A percentile compares a stretch with the other conserved stretches of the same genome.
phyloP scores from a whole-genome alignment of 2,888 invertebrate species.

The Drosophila barbarae region DNA sequence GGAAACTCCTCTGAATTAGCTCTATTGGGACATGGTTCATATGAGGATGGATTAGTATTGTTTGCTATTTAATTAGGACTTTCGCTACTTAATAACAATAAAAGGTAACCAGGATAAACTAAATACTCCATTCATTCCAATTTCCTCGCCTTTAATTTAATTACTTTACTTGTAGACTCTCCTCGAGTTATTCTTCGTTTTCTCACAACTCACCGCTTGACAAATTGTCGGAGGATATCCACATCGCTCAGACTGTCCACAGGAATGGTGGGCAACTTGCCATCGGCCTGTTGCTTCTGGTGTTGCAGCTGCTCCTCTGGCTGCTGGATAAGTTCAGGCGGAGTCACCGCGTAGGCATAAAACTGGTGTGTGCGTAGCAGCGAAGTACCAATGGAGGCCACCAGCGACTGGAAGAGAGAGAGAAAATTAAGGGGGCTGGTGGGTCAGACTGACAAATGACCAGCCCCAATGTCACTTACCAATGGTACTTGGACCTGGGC shows the following conservation, averaged over 20 bases:
- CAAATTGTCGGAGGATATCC: conserved; percentile 91
- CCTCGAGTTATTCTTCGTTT: neutral
- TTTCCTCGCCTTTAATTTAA: neutral
- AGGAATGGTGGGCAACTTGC: conserved; percentile 79
- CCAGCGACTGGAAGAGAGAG: conserved; percentile 61
- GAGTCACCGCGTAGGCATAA: conserved; percentile 79
- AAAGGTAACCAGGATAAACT: no score
- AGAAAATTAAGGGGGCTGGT: conserved; percentile 1
- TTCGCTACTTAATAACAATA: neutral
- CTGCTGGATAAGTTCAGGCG: conserved; percentile 76
- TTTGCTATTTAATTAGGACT: neutral
- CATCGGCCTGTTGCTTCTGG: conserved; percentile 50
- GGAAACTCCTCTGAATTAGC: neutral
- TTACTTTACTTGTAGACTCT: neutral
- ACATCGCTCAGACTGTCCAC: conserved; percentile 80
- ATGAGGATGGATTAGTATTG: neutral
- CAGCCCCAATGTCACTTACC: conserved; percentile 54
- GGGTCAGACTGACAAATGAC: conserved; percentile 42
- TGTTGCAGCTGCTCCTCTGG: conserved; percentile 49
- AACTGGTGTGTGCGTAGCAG: conserved; percentile 78
- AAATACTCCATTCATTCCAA: neutral
- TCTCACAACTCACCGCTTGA: conserved; percentile 83
- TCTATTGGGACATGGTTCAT: no score
- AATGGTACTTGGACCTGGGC: conserved; percentile 66
- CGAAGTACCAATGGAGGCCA: conserved; percentile 77